Evolutionary conservation across 2,888 invertebrate genomes (phyloP).

Genomic region (Drosophila paranaensis): DNA sequence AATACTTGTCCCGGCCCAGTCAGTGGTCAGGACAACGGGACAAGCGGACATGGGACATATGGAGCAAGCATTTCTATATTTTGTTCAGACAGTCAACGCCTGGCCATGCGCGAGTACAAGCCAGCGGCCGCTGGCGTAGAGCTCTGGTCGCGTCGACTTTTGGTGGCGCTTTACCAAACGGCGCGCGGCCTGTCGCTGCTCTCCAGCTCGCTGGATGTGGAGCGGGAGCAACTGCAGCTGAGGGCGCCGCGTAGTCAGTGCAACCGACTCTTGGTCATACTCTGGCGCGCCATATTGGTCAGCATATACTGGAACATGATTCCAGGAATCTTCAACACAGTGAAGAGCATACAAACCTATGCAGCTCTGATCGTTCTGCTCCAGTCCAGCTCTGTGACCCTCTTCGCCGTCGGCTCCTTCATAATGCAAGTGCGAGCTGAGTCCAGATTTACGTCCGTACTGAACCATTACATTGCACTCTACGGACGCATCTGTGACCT

Average conservation of each 20-base stretch:
- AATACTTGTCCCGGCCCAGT: not conserved
- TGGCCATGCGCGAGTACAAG: slow-evolving; percentile 48
- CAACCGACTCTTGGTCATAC: slow-evolving; percentile 34
- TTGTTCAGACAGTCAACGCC: slow-evolving; percentile 42
- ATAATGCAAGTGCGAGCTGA: slow-evolving; percentile 60
- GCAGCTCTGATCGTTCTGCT: slow-evolving; percentile 53
- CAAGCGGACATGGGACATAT: not conserved
- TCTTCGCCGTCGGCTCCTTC: slow-evolving; percentile 67
- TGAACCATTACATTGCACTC: slow-evolving; percentile 66
- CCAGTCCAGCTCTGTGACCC: slow-evolving; percentile 62
- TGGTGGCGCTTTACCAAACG: slow-evolving; percentile 54
- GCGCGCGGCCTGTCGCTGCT: slow-evolving; percentile 66
- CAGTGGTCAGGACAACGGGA: slow-evolving; percentile 14
- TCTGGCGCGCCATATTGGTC: slow-evolving; percentile 59
- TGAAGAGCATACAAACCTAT: slow-evolving; percentile 34
- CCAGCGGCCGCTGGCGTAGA: slow-evolving; percentile 35
- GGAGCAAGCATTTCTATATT: slow-evolving; percentile 5
- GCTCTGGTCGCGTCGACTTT: slow-evolving; percentile 49
- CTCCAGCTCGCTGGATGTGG: slow-evolving; percentile 42
- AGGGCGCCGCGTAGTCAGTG: slow-evolving; percentile 30
- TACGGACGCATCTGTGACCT: slow-evolving; percentile 48
- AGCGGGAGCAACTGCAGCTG: slow-evolving; percentile 37
- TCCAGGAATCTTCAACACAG: slow-evolving; percentile 44
- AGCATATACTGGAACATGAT: slow-evolving; percentile 54
- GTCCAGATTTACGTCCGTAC: slow-evolving; percentile 40